A percentile compares a stretch with the other conserved stretches of the same genome.
Conservation (phyloP, 2,888 invertebrate species). For the Zaprionus obscuricornis region DNA sequence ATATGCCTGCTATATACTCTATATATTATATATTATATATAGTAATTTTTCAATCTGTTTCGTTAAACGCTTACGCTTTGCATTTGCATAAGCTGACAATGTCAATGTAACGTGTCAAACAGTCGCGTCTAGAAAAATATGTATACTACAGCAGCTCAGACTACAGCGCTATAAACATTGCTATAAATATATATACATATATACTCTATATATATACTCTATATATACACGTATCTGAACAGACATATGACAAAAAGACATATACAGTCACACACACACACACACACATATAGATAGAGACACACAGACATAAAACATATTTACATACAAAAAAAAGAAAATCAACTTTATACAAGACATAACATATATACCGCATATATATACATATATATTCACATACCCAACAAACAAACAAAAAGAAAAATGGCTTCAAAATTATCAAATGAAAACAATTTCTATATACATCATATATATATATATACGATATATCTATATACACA, state of each 20-base stretch:
- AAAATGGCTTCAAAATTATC: no score
- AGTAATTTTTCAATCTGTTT: no score
- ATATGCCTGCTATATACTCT: no score
- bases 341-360: no score
- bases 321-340: no score
- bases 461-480: not conserved
- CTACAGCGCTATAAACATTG: constrained; percentile 29
- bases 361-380: constrained; percentile 24
- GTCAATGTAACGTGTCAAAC: no score
- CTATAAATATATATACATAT: constrained; percentile 20
- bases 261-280: constrained; percentile 47
- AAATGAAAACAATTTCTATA: no score
- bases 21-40: no score
- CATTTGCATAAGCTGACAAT: no score
- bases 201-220: constrained; percentile 30
- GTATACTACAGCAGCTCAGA: constrained; percentile 13
- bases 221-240: constrained; percentile 59
- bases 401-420: constrained; percentile 23
- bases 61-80: no score
- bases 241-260: constrained; percentile 68
- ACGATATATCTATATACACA: not conserved
- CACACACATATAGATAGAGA: constrained; percentile 21
- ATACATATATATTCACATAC: not conserved
- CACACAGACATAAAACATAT: constrained; percentile 13
- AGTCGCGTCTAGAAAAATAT: constrained; percentile 23